phyloP scores from a whole-genome alignment of 2,797 vertebrate species.

The Karalla daura region DNA sequence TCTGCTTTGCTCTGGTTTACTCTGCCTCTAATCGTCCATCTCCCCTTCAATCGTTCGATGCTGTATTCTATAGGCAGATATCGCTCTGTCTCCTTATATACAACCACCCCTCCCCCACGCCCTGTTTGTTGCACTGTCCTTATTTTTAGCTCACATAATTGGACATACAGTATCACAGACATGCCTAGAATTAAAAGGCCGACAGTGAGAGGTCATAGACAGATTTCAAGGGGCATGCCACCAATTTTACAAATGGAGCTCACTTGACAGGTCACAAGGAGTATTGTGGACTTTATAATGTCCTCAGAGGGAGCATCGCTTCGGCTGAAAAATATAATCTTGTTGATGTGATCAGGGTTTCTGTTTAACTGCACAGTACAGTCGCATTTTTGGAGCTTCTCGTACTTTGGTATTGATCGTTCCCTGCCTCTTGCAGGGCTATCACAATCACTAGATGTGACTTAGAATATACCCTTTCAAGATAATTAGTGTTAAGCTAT shows the following conservation, averaged over 20 bases:
- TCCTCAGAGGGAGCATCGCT: not conserved
- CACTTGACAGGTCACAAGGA: not conserved
- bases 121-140: too few species aligned
- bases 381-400: not conserved
- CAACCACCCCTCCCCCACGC: not conserved
- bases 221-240: not conserved
- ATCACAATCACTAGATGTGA: too few species aligned
- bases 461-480: too few species aligned
- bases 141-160: not conserved
- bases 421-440: too few species aligned
- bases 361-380: not conserved
- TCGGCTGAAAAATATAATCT: not conserved
- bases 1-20: conserved; percentile 38
- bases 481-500: too few species aligned
- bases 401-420: too few species aligned
- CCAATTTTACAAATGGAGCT: not conserved
- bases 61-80: conserved; percentile 15
- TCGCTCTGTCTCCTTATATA: not conserved
- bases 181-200: not conserved
- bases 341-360: not conserved
- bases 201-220: not conserved
- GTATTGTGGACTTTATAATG: not conserved
- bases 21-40: conserved; percentile 28
- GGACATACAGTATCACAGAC: not conserved
- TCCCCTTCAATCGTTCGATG: conserved; percentile 32